These are phyloP conservation scores for Sinocyclocheilus anophthalmus DNA, from an alignment of 2,113 vertebrate species.

Conservation along the genomic window DNA sequence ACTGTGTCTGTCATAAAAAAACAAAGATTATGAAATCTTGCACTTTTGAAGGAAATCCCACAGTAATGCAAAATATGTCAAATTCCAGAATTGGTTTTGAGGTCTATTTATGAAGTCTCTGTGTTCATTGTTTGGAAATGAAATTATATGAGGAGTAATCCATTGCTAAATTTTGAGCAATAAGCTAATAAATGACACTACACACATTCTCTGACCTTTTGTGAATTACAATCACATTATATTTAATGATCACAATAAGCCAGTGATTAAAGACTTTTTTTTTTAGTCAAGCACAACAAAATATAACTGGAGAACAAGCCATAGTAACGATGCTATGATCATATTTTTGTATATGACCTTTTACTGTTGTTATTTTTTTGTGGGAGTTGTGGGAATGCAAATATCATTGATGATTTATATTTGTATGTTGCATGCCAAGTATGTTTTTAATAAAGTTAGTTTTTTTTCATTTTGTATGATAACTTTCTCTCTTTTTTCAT, in stretches of 20 bases:
- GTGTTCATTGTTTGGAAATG: neutral
- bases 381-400: neutral
- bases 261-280: neutral
- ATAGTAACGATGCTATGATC: constrained; percentile 47
- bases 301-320: constrained; percentile 53
- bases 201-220: neutral
- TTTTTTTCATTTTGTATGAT: constrained; percentile 16
- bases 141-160: neutral
- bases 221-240: neutral
- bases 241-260: neutral
- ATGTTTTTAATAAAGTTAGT: constrained; percentile 12
- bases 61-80: neutral
- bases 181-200: neutral
- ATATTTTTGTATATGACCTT: constrained; percentile 30
- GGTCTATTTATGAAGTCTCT: neutral
- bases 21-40: neutral
- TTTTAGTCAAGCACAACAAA: constrained; percentile 14
- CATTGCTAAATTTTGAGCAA: neutral
- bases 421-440: neutral
- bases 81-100: neutral
- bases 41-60: neutral
- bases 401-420: neutral
- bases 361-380: neutral
- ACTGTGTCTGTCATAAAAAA: neutral
- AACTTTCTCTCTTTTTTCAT: neutral